Base-by-base conservation (phyloP, 1,140 invertebrate species). In the Mylabris phalerata region DNA sequence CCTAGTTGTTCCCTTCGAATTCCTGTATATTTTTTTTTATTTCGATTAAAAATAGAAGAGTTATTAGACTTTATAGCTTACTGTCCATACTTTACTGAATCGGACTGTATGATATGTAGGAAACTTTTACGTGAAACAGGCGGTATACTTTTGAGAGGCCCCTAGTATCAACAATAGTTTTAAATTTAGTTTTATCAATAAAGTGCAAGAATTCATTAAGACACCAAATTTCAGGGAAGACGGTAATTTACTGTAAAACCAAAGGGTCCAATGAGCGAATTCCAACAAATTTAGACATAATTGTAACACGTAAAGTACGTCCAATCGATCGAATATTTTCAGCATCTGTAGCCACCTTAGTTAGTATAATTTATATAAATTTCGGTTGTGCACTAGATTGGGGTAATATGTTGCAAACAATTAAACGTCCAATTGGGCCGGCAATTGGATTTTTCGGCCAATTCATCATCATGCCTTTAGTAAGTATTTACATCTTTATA, bases 371-470 rank as follows among this genome's bases (percentile, higher is more conserved):
- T 59, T 96, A 93, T 70, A 88, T 96, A 45, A 95, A 96, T 75
- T 95, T 96, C 78, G 94, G 94, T 0, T 95, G 92, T 73, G 91
- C 93, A 0, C 79, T 96, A 68, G 86, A 94, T 70, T 83, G 90
- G 78, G 68, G 77, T 1, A 81, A 88, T 4, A 80, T 95, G 4
- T 83, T 81, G 60, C 75, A 80, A 2, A 85, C 87, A 9, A 57
- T 95, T 1, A 83, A 77, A 57, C 82, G 79, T 61, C 94, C 94
- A 0, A 78, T 93, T n/a, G 90, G 89, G 38, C 92, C 93, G 0
- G 73, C 76, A 1, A 91, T 95, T 66, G 92, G 92, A 5, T 85
- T 95, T 58, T 67, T 84, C 6, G 85, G 84, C 50, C 94, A 97
- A 71, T 95, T 92, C 71, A 39, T 93, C 9, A 82, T 91, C 19